A percentile compares a stretch with the other conserved stretches of the same genome.
Conservation (phyloP, 1,140 invertebrate genomes). For the Orius laevigatus region DNA sequence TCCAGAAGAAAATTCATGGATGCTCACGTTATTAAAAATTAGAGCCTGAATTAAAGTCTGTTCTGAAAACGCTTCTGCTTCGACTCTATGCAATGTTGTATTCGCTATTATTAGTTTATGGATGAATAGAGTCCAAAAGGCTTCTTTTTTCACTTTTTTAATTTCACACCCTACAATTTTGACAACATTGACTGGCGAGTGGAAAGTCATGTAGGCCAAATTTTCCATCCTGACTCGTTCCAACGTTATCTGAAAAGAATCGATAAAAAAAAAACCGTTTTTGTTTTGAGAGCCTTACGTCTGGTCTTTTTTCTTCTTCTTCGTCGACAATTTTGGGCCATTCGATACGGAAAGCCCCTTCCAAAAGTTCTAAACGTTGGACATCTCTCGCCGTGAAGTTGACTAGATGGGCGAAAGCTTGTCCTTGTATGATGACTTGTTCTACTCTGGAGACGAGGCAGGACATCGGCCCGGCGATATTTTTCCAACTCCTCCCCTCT, state of each 20-base stretch:
- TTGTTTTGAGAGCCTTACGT: too few relatives aligned
- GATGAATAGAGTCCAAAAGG: constrained; percentile 46
- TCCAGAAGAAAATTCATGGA: constrained; percentile 35
- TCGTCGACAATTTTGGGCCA: too few relatives aligned
- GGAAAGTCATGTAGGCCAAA: constrained; percentile 41
- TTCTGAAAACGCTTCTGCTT: constrained; percentile 43
- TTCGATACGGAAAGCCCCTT: constrained; percentile 29
- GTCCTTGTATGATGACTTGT: constrained; percentile 37
- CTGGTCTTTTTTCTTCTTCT: too few relatives aligned
- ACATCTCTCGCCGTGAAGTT: constrained; percentile 33
- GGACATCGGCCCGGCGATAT: constrained; percentile 37
- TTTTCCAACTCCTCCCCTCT: constrained; percentile 23
- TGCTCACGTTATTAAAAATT: constrained; percentile 38
- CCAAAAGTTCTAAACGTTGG: constrained; percentile 33
- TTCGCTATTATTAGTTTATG: constrained; percentile 41
- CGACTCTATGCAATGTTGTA: constrained; percentile 38
- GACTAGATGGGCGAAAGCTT: constrained; percentile 44
- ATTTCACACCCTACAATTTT: constrained; percentile 38
- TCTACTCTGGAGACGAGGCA: constrained; percentile 36
- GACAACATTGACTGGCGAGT: constrained; percentile 41
- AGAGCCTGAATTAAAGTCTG: constrained; percentile 42
- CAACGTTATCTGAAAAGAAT: constrained; percentile 41
- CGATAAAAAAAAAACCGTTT: too few relatives aligned
- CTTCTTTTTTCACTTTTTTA: constrained; percentile 34
- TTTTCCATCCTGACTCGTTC: constrained; percentile 39